Percentiles rank a stretch among this genome's conserved stretches.
Evolutionary conservation across 2,797 vertebrate species (phyloP).

Genomic region (Bucorvus abyssinicus): DNA sequence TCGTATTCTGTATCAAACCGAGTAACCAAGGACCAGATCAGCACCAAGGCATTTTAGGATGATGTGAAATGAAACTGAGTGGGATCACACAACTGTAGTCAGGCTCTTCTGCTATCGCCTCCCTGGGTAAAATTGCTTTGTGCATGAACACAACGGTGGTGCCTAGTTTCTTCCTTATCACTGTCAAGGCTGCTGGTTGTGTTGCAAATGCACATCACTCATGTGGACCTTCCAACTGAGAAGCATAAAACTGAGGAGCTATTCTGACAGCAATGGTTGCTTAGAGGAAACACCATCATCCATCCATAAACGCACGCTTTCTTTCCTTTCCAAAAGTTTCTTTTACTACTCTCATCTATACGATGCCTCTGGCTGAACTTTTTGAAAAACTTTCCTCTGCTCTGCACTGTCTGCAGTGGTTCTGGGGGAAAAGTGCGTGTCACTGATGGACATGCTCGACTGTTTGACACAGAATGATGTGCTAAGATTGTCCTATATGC

Average conservation of each 20-base stretch:
- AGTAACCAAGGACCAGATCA: neutral
- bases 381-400: neutral
- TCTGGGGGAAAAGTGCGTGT: neutral
- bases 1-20: neutral
- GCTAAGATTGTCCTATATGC: neutral
- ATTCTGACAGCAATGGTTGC: neutral
- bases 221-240: neutral
- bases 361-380: neutral
- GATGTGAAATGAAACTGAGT: constrained; percentile 24
- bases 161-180: constrained; percentile 15
- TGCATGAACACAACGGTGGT: neutral
- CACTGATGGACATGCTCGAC: neutral
- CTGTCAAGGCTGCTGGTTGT: constrained; percentile 19
- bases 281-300: neutral
- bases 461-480: neutral
- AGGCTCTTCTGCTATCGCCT: neutral
- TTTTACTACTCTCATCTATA: neutral
- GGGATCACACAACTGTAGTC: neutral
- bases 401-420: rapidly evolving
- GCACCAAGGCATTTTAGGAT: neutral
- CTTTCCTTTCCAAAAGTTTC: neutral
- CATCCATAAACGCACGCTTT: neutral
- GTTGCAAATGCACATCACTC: neutral
- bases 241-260: neutral
- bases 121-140: constrained; percentile 18